Evolutionary conservation across 2,888 invertebrate species (phyloP).

Genomic region (Mantis religiosa): DNA sequence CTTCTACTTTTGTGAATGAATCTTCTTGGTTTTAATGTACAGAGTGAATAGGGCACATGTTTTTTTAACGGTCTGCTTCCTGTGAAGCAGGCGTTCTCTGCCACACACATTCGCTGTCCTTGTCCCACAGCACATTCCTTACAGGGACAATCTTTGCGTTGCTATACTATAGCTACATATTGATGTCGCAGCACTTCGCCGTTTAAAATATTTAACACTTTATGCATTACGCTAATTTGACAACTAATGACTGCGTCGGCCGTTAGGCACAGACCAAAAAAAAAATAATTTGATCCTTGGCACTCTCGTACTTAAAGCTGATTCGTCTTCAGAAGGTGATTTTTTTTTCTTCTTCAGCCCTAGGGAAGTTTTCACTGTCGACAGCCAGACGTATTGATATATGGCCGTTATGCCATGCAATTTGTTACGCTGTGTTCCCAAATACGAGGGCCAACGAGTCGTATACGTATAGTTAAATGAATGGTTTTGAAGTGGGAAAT

Average conservation of each 20-base stretch:
- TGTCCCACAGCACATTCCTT: too few species aligned
- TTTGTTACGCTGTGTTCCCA: neutral
- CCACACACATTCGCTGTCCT: too few species aligned
- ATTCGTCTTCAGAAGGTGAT: neutral
- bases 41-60: too few species aligned
- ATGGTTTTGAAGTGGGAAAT: neutral
- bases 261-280: neutral
- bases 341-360: neutral
- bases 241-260: neutral
- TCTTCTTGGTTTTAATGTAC: too few species aligned
- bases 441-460: neutral
- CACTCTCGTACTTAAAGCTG: neutral
- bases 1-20: too few species aligned
- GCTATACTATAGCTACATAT: too few species aligned
- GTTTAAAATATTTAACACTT: neutral
- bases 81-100: too few species aligned
- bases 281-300: neutral
- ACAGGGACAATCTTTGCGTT: too few species aligned
- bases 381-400: neutral
- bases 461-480: neutral
- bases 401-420: neutral
- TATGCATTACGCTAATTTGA: neutral
- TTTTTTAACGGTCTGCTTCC: too few species aligned
- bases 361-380: neutral
- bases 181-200: too few species aligned